A percentile compares a stretch with the other conserved stretches of the same genome.
Evolutionary conservation across 2,113 vertebrate genomes (phyloP).

Genomic region (Corythoichthys intestinalis): DNA sequence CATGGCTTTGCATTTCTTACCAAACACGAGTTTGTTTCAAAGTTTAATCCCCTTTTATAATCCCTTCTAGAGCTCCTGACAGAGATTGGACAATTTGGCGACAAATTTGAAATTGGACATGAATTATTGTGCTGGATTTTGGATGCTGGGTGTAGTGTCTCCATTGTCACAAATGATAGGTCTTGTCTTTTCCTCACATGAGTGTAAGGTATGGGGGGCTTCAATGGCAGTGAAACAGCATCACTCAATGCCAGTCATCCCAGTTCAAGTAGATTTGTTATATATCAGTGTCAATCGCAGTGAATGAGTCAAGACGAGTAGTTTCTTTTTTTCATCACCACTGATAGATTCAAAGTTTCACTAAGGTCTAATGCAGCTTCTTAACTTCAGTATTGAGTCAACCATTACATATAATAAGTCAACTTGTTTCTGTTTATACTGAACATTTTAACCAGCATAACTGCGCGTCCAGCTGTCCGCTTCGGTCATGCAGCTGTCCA

Average conservation of each 20-base stretch:
- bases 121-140: not conserved
- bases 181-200: too few relatives aligned
- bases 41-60: conserved; percentile 14
- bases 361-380: not conserved
- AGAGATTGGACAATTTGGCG: not conserved
- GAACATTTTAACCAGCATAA: conserved; percentile 12
- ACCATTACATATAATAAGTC: conserved; percentile 15
- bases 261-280: too few relatives aligned
- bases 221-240: too few relatives aligned
- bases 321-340: not conserved
- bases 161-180: not conserved
- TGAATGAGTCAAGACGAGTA: too few relatives aligned
- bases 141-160: not conserved
- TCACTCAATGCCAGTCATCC: too few relatives aligned
- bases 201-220: too few relatives aligned
- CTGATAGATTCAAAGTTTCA: conserved; percentile 2
- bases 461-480: conserved; percentile 2
- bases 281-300: too few relatives aligned
- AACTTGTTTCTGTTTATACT: not conserved
- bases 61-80: not conserved
- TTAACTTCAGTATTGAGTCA: conserved; percentile 4
- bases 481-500: conserved; percentile 30
- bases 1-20: not conserved
- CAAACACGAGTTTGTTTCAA: not conserved
- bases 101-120: not conserved